Base-by-base conservation (phyloP, 1,140 invertebrate genomes). In the Eupristina koningsbergeri region DNA sequence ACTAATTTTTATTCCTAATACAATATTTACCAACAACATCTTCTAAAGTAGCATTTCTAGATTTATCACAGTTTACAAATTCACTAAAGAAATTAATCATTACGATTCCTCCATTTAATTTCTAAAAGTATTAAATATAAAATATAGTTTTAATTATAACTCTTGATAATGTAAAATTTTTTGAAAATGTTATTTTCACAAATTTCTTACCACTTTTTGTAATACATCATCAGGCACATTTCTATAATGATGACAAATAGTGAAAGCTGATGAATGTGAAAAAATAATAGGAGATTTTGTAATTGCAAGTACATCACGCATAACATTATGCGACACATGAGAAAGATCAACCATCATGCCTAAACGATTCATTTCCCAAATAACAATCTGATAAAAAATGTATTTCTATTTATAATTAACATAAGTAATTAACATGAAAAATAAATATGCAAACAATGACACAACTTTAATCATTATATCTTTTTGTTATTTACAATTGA, bases 281-380 rank as follows among this genome's bases (percentile, higher is more conserved):
- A 97, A 98, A 87, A 98, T 97, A 82, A 98, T 95, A 0, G 97
- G 97, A 0, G 97, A 96, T 86, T 93, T 93, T 1, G 96, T 95
- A 17, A 95, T 91, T 15, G 93, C 93, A 87, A 98, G 94, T 3
- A 96, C 96, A 85, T 96, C 96, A 53, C 95, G 90, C 94, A 97
- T 98, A 1, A 95, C 98, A 89, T 94, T 95, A 88, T 94, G 94
- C 77, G 96, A 96, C 26, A 97, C 96, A 91, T 98, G 97, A 9
- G 96, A 97, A 85, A 98, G 93, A 92, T 98, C 97, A 53, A 98
- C 95, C 92, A 98, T 92, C 97, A 98, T 98, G n/a, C 97, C 97
- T 64, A 97, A 93, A 53, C 96, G 94, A 93, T 97, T 97, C 96
- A 97, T 96, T 93, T 97, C 96, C 86, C 94, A 93, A 15, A 97